These are phyloP conservation scores for Poeciliopsis occidentalis DNA, from an alignment of 2,113 vertebrate genomes.

Conservation along the genomic window DNA sequence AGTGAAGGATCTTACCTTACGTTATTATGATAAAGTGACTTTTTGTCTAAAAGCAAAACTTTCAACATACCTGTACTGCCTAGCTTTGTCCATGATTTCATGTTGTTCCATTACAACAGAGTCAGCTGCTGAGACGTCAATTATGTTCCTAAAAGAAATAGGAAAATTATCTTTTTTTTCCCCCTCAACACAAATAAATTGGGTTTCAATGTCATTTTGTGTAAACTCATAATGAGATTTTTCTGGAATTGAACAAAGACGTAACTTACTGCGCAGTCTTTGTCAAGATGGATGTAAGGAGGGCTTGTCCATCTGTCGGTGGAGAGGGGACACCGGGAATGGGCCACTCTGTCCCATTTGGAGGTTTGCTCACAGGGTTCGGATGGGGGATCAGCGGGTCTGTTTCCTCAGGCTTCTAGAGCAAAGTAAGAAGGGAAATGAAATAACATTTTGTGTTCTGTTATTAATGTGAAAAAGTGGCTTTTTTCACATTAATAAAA, in stretches of 20 bases:
- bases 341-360: conserved; percentile 87
- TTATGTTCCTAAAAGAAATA: conserved; percentile 87
- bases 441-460: no score
- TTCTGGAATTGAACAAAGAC: not conserved
- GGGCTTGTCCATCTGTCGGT: conserved; percentile 91
- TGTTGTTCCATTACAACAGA: conserved; percentile 97
- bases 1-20: not conserved
- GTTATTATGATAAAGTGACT: not conserved
- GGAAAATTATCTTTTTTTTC: not conserved
- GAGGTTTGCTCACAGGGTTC: conserved; percentile 87
- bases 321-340: conserved; percentile 84
- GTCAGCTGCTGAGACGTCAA: conserved; percentile 94
- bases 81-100: conserved; percentile 96
- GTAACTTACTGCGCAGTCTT: conserved; percentile 90
- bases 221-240: not conserved
- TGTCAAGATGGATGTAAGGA: conserved; percentile 92
- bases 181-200: not conserved
- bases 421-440: not conserved
- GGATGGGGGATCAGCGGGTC: conserved; percentile 87
- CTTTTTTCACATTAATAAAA: no score
- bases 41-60: not conserved
- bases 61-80: conserved; percentile 89
- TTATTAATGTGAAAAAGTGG: not conserved
- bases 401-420: conserved; percentile 76
- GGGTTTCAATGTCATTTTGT: not conserved